A percentile compares a stretch with the other conserved stretches of the same genome.
Conservation (phyloP, 2,888 invertebrate genomes). For the Callosobruchus maculatus region DNA sequence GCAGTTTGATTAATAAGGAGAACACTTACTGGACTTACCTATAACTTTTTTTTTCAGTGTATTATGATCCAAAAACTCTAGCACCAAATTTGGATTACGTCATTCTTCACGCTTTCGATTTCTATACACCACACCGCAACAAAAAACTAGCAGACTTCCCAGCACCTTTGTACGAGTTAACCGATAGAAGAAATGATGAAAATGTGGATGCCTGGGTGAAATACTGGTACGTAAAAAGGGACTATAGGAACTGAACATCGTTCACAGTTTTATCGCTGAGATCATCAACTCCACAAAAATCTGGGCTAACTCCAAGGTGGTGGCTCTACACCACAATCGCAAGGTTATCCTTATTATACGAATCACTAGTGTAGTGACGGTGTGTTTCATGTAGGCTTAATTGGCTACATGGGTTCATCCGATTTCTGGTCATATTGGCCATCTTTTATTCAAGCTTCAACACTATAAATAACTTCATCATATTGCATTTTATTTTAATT, state of each 20-base stretch:
- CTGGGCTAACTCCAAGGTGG: too few species aligned
- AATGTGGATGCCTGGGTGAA: conserved; percentile 63
- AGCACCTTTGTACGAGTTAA: conserved; percentile 66
- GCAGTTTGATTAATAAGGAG: too few species aligned
- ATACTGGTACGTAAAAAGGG: conserved; percentile 52
- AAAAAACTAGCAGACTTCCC: conserved; percentile 72
- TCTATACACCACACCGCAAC: conserved; percentile 66
- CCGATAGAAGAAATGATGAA: conserved; percentile 62
- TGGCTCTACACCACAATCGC: too few species aligned
- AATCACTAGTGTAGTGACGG: too few species aligned
- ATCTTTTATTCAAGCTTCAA: too few species aligned
- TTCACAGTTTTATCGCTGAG: too few species aligned
- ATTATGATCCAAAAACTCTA: conserved; percentile 70
- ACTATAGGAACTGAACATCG: not conserved
- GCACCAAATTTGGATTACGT: conserved; percentile 73
- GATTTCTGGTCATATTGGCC: too few species aligned
- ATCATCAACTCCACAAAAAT: too few species aligned
- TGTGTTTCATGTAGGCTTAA: too few species aligned
- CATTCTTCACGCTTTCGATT: conserved; percentile 73
- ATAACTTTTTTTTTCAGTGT: conserved; percentile 55
- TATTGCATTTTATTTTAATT: conserved; percentile 2
- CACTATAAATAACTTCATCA: too few species aligned
- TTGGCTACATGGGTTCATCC: too few species aligned
- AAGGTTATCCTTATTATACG: too few species aligned
- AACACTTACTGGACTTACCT: not conserved